Percentiles rank a stretch among this genome's conserved stretches.
These are phyloP conservation scores for Hemithea aestivaria DNA, from an alignment of 2,888 invertebrate genomes.

Conservation along the genomic window DNA sequence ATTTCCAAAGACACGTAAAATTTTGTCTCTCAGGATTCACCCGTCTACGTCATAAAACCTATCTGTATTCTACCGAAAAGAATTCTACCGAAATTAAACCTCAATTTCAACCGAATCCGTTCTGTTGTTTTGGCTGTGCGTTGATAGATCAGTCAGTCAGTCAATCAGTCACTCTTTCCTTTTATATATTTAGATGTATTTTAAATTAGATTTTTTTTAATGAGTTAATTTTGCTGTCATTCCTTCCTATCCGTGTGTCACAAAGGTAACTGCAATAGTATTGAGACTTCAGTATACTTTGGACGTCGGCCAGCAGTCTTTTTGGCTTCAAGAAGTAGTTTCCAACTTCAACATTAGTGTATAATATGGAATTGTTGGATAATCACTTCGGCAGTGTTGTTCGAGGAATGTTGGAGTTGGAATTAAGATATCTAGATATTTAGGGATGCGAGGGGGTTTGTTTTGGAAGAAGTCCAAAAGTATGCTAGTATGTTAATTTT, in stretches of 20 bases:
- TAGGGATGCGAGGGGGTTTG: constrained; percentile 4
- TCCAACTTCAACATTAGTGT: constrained; percentile 43
- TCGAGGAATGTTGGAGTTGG: constrained; percentile 19
- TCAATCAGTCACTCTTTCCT: too few species aligned
- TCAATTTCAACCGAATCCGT: background rate
- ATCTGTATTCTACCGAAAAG: too few species aligned
- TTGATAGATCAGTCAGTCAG: too few species aligned
- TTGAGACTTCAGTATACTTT: constrained; percentile 61
- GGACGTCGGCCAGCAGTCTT: constrained; percentile 69
- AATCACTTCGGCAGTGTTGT: constrained; percentile 32
- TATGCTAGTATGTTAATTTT: background rate
- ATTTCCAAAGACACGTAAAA: too few species aligned
- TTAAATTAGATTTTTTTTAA: too few species aligned
- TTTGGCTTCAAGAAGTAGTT: constrained; percentile 76
- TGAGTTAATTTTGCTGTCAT: constrained; percentile 8
- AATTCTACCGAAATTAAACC: too few species aligned
- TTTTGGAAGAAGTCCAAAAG: background rate
- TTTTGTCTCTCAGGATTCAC: too few species aligned
- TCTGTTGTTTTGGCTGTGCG: too few species aligned
- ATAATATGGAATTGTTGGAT: constrained; percentile 47
- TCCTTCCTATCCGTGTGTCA: constrained; percentile 38
- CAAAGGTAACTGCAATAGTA: constrained; percentile 37
- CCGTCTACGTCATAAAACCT: too few species aligned
- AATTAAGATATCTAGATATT: constrained; percentile 16
- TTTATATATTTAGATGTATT: too few species aligned